Conservation (phyloP, 1,140 invertebrate genomes). For the Anagrus nilaparvatae region DNA sequence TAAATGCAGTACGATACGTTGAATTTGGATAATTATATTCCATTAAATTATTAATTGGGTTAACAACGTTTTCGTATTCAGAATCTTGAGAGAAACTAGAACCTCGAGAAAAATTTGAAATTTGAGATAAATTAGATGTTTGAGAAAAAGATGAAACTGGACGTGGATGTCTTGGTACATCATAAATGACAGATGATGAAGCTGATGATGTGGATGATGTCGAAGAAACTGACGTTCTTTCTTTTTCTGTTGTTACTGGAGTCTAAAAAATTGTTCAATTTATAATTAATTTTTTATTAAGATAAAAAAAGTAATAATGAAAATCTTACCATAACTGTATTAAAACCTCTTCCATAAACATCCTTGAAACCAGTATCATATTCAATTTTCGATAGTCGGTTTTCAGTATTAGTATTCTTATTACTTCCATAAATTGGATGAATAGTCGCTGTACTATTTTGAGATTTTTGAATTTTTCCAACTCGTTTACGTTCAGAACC, state of each 20-base stretch:
- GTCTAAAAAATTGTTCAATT: background rate
- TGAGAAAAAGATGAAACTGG: too few relatives aligned
- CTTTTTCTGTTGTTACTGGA: background rate
- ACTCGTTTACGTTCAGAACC: background rate
- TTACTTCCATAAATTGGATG: conserved; percentile 13
- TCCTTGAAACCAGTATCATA: background rate
- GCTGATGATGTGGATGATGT: too few relatives aligned
- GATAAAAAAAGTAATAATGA: background rate
- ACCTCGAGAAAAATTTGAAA: too few relatives aligned
- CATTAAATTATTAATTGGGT: conserved; percentile 4
- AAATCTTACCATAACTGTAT: too few relatives aligned
- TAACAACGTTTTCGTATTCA: conserved; percentile 8
- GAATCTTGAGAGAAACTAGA: background rate
- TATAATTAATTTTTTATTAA: background rate
- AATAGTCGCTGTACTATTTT: conserved; percentile 13
- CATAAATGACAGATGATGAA: conserved; percentile 1
- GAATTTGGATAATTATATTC: too few relatives aligned
- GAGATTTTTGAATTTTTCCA: background rate
- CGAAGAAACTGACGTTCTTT: background rate
- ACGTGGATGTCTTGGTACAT: conserved; percentile 3
- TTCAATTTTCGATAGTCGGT: background rate
- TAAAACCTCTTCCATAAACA: background rate
- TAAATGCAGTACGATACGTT: background rate
- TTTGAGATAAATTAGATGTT: background rate
- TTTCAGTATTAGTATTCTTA: background rate